Conservation (phyloP, 2,888 invertebrate species). For the Drosophila parthenogenetica region DNA sequence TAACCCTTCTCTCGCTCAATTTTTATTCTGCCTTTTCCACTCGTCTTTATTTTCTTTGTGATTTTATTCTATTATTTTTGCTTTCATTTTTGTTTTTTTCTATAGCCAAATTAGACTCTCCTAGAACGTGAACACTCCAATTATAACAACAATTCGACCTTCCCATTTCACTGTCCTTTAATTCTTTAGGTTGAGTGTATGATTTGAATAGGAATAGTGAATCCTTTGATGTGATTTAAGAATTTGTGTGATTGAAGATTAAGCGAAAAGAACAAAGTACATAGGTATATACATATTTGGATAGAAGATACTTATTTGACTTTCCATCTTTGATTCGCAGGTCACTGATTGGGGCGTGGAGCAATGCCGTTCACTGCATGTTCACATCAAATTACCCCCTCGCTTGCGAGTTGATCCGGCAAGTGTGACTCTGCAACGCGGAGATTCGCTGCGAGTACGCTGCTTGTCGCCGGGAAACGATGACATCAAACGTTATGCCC, state of each 20-base stretch:
- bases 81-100: too few species aligned
- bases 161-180: background rate
- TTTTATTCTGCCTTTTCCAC: too few species aligned
- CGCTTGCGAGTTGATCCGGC: conserved; percentile 88
- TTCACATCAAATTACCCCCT: conserved; percentile 88
- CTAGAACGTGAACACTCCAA: too few species aligned
- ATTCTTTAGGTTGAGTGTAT: background rate
- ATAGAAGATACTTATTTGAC: background rate
- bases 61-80: too few species aligned
- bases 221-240: background rate
- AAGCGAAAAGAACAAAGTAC: background rate
- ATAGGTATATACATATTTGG: background rate
- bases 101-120: too few species aligned
- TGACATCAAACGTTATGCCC: conserved; percentile 87
- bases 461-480: conserved; percentile 89
- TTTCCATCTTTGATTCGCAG: conserved; percentile 77
- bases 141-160: too few species aligned
- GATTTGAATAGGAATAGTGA: background rate
- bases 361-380: conserved; percentile 88
- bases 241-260: background rate
- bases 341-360: conserved; percentile 89
- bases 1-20: too few species aligned
- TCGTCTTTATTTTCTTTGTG: too few species aligned
- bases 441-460: conserved; percentile 84
- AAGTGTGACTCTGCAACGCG: conserved; percentile 88